phyloP scores from a whole-genome alignment of 2,797 vertebrate species.

The Fistularia commersonii region DNA sequence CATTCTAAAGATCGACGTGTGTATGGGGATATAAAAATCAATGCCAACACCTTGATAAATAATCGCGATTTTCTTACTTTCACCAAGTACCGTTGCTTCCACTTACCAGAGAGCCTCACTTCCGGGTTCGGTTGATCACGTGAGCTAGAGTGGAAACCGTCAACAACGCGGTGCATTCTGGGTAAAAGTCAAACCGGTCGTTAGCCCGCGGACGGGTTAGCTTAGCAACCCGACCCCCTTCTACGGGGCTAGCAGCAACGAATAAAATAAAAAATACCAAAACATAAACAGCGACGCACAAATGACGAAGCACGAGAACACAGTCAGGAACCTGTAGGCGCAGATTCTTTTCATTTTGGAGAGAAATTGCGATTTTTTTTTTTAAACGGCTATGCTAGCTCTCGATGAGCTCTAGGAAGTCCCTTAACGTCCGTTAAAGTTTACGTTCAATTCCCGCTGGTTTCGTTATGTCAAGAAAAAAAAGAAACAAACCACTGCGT shows the following conservation, averaged over 20 bases:
- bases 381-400: no score
- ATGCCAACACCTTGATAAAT: no score
- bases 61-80: no score
- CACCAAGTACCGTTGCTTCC: no score
- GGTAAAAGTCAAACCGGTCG: slow-evolving; percentile 33
- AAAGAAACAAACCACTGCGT: no score
- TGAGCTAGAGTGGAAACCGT: slow-evolving; percentile 52
- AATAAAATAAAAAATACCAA: slow-evolving; percentile 75
- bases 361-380: no score
- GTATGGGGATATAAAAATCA: no score
- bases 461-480: no score
- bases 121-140: slow-evolving; percentile 66
- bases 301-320: slow-evolving; percentile 74
- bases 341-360: slow-evolving; percentile 73
- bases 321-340: slow-evolving; percentile 71
- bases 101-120: slow-evolving; percentile 66
- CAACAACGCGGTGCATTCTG: slow-evolving; percentile 57
- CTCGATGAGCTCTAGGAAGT: no score
- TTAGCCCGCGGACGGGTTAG: slow-evolving; percentile 28
- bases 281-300: slow-evolving; percentile 67
- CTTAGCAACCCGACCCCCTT: slow-evolving; percentile 3
- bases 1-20: no score
- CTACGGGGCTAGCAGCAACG: slow-evolving; percentile 62
- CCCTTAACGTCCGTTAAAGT: background rate
- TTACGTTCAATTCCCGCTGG: no score